phyloP scores from a whole-genome alignment of 2,113 vertebrate genomes.

The Plestiodon gilberti region DNA sequence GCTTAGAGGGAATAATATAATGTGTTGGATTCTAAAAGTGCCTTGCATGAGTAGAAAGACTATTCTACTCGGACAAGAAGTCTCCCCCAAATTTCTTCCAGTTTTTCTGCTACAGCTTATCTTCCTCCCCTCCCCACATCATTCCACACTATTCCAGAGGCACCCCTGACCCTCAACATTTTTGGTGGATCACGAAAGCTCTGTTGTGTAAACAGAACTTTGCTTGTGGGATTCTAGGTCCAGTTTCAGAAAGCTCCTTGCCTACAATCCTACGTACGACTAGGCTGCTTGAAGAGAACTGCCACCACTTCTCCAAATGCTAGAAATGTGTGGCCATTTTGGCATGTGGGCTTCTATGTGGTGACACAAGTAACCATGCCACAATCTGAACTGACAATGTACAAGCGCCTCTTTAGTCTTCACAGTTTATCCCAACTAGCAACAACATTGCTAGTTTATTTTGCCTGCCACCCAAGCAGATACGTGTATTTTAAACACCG shows the following conservation, averaged over 20 bases:
- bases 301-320: neutral
- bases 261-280: neutral
- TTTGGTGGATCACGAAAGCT: neutral
- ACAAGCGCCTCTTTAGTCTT: neutral
- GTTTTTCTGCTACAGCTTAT: no score
- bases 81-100: no score
- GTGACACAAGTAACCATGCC: neutral
- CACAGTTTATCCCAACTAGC: fast-evolving
- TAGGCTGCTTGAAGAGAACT: neutral
- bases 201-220: no score
- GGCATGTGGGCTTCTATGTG: neutral
- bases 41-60: no score
- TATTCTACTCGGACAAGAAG: no score
- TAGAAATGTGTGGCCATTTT: neutral
- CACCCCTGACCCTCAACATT: no score
- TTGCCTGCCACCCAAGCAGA: conserved; percentile 25
- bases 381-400: neutral
- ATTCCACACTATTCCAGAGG: no score
- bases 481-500: neutral
- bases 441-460: neutral
- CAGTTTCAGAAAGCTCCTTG: no score
- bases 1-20: no score
- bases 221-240: no score
- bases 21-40: no score
- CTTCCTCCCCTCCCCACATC: no score